A percentile compares a stretch with the other conserved stretches of the same genome.
phyloP scores from a whole-genome alignment of 2,113 vertebrate genomes.

The Psettodes erumei region DNA sequence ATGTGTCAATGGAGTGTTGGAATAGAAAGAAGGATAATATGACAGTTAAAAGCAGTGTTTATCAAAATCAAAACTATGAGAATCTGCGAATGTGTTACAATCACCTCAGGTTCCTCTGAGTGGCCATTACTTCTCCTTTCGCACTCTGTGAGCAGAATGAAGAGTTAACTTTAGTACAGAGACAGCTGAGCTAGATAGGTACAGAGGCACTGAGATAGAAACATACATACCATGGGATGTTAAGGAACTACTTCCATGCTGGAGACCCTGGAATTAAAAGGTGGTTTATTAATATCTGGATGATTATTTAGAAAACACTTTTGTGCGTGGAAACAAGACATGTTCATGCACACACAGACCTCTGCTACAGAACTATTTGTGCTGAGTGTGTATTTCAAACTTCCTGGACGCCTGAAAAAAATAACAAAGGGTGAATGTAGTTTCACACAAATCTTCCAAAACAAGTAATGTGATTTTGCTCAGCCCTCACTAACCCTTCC shows the following conservation, averaged over 20 bases:
- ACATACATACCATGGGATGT: conserved; percentile 63
- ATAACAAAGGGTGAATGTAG: background rate
- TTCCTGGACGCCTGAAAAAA: conserved; percentile 55
- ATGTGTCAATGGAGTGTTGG: background rate
- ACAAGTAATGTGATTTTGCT: background rate
- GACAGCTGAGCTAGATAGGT: background rate
- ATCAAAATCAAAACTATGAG: background rate
- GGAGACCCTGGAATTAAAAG: conserved; percentile 33
- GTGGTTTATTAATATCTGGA: conserved; percentile 9
- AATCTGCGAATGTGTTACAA: conserved; percentile 23
- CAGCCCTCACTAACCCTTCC: conserved; percentile 27
- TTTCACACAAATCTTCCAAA: conserved; percentile 8
- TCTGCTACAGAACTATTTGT: conserved; percentile 22
- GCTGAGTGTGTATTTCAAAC: conserved; percentile 44
- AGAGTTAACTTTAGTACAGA: conserved; percentile 13
- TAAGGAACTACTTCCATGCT: conserved; percentile 13
- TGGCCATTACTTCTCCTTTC: conserved; percentile 66
- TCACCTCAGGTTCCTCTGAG: conserved; percentile 68
- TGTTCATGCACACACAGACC: conserved; percentile 45
- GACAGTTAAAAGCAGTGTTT: conserved; percentile 15
- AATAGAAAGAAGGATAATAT: background rate
- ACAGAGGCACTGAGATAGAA: background rate
- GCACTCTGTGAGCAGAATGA: conserved; percentile 47
- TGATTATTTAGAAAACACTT: conserved; percentile 1
- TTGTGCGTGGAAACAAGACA: background rate